These are phyloP conservation scores for Albula goreensis DNA, from an alignment of 2,113 vertebrate genomes.

Conservation along the genomic window DNA sequence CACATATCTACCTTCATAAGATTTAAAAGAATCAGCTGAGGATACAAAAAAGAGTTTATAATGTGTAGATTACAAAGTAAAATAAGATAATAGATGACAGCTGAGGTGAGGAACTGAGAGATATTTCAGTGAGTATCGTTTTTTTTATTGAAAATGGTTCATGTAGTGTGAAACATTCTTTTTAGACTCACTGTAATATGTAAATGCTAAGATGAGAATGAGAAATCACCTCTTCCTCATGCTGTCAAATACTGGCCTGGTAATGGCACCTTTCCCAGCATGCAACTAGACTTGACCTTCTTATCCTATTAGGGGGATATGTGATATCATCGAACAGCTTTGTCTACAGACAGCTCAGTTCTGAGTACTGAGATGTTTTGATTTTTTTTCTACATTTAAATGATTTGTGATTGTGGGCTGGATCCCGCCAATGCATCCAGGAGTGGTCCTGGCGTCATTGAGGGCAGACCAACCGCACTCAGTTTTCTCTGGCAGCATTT, in stretches of 20 bases:
- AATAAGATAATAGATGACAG: too few species aligned
- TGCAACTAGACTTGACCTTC: not conserved
- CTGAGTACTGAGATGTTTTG: not conserved
- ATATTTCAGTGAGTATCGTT: too few species aligned
- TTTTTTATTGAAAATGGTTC: too few species aligned
- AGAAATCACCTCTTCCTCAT: not conserved
- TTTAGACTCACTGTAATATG: not conserved
- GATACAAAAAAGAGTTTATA: too few species aligned
- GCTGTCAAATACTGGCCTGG: not conserved
- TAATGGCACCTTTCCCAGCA: not conserved
- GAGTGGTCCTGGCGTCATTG: not conserved
- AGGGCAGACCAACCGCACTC: conserved; percentile 40
- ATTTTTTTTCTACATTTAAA: not conserved
- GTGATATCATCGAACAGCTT: not conserved
- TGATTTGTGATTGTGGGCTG: not conserved
- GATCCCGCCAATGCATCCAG: not conserved
- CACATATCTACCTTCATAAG: too few species aligned
- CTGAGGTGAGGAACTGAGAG: too few species aligned
- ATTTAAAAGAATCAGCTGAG: too few species aligned
- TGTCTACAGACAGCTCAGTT: not conserved
- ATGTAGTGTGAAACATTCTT: too few species aligned
- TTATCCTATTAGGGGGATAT: not conserved
- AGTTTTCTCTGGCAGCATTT: conserved; percentile 43
- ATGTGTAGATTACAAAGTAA: too few species aligned
- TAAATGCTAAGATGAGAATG: not conserved